These are phyloP conservation scores for Poeciliopsis occidentalis DNA, from an alignment of 2,113 vertebrate species.

Conservation along the genomic window DNA sequence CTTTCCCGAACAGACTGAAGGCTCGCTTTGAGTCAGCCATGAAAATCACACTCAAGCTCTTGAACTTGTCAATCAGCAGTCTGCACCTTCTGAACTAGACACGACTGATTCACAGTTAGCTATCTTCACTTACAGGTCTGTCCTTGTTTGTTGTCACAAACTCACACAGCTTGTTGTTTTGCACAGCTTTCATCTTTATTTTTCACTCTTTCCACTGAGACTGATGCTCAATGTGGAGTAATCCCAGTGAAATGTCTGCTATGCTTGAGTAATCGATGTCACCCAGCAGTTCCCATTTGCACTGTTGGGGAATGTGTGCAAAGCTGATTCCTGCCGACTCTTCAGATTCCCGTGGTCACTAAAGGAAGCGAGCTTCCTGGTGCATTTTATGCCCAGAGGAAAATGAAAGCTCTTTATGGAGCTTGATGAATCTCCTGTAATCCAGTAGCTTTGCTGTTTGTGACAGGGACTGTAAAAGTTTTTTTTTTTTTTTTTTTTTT, in stretches of 20 bases:
- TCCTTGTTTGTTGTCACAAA: constrained; percentile 25
- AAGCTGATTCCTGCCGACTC: constrained; percentile 27
- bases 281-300: constrained; percentile 45
- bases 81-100: constrained; percentile 7
- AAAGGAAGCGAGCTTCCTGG: constrained; percentile 39
- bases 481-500: background rate
- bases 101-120: constrained; percentile 63
- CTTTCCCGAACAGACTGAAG: background rate
- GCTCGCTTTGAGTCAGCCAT: constrained; percentile 25
- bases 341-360: constrained; percentile 31
- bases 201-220: constrained; percentile 38
- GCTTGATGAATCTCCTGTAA: constrained; percentile 50
- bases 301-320: constrained; percentile 44
- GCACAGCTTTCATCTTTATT: constrained; percentile 56
- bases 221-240: constrained; percentile 55
- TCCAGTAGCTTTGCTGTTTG: constrained; percentile 19
- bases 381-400: constrained; percentile 38
- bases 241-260: constrained; percentile 60
- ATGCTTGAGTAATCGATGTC: constrained; percentile 55
- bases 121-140: constrained; percentile 28
- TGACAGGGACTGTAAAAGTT: constrained; percentile 15
- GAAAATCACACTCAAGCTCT: background rate
- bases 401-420: constrained; percentile 40
- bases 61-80: constrained; percentile 9
- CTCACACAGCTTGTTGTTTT: constrained; percentile 49